Conservation (phyloP, 2,888 invertebrate species). For the Chloroclysta siterata region DNA sequence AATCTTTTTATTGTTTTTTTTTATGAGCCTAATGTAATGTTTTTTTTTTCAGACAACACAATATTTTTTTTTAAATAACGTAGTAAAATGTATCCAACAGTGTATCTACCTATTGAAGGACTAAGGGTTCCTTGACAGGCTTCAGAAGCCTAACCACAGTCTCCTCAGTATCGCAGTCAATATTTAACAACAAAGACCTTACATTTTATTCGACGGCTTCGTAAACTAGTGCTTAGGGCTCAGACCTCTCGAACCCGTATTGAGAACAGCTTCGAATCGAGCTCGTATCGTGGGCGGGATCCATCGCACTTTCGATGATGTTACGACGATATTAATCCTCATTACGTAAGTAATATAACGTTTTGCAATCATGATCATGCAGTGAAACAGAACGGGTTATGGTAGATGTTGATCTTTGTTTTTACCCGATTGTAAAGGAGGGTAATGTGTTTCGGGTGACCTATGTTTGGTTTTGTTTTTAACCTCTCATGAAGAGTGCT, state of each 20-base stretch:
- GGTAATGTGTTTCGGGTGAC: too few relatives aligned
- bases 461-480: too few relatives aligned
- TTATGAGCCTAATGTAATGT: too few relatives aligned
- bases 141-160: too few relatives aligned
- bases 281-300: conserved; percentile 42
- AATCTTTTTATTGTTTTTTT: too few relatives aligned
- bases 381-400: conserved; percentile 11
- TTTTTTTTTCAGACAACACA: too few relatives aligned
- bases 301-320: conserved; percentile 42
- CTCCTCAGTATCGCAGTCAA: not conserved
- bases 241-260: conserved; percentile 16
- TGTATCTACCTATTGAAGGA: too few relatives aligned
- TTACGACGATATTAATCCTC: conserved; percentile 39
- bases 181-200: not conserved
- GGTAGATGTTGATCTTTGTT: not conserved
- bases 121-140: too few relatives aligned
- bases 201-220: not conserved
- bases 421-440: not conserved
- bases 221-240: not conserved
- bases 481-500: too few relatives aligned
- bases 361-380: conserved; percentile 32
- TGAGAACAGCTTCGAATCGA: conserved; percentile 30
- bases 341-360: conserved; percentile 40
- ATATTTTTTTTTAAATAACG: too few relatives aligned
- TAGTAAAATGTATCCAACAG: too few relatives aligned